These are phyloP conservation scores for Nycticorax nycticorax DNA, from an alignment of 2,113 vertebrate genomes.

Conservation along the genomic window DNA sequence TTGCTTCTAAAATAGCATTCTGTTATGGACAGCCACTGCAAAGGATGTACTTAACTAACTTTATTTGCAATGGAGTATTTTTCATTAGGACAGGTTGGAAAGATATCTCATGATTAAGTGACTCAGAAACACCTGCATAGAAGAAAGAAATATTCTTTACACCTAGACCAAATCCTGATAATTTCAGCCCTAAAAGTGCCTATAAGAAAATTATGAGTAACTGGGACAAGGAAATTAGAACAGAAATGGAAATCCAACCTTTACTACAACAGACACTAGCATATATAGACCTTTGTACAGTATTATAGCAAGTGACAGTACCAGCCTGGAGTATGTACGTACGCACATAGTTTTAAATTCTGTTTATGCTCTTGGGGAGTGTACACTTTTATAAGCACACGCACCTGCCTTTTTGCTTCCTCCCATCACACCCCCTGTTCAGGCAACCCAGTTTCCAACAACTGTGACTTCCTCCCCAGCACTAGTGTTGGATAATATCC, in stretches of 20 bases:
- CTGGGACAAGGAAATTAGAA: not conserved
- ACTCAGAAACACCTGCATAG: not conserved
- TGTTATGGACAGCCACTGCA: not conserved
- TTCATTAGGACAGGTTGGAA: not conserved
- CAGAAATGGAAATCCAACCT: not conserved
- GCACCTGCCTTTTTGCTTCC: not conserved
- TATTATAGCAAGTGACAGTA: not conserved
- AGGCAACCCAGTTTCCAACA: not conserved
- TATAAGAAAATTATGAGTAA: not conserved
- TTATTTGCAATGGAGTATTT: constrained; percentile 9
- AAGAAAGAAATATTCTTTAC: not conserved
- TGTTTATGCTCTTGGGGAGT: not conserved
- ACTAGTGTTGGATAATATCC: not conserved
- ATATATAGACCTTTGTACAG: not conserved
- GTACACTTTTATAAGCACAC: not conserved
- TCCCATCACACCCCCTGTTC: not conserved
- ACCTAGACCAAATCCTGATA: not conserved
- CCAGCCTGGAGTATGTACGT: not conserved
- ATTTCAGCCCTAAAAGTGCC: not conserved
- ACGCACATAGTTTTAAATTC: not conserved
- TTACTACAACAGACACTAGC: not conserved
- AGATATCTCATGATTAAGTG: not conserved
- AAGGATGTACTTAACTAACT: not conserved
- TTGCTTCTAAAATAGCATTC: constrained; percentile 10
- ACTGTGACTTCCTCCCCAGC: not conserved